phyloP scores from a whole-genome alignment of 2,113 vertebrate species.

The Corythornis madagascariensis region DNA sequence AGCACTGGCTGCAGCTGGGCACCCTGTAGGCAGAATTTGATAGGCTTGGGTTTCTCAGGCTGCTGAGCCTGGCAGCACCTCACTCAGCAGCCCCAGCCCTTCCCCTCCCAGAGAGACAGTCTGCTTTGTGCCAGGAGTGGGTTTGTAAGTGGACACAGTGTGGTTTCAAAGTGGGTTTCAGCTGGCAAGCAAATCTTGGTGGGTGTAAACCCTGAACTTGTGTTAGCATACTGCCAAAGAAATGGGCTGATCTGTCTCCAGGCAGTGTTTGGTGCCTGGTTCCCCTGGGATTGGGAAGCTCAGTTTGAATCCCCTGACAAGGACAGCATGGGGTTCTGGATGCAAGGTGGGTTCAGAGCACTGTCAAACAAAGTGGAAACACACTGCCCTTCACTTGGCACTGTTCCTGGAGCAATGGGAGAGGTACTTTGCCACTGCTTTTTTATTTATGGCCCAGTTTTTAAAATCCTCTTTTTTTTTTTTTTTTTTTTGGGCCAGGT shows the following conservation, averaged over 20 bases:
- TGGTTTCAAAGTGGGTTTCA: background rate
- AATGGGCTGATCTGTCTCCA: background rate
- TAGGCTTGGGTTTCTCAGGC: conserved; percentile 43
- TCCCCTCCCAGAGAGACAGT: background rate
- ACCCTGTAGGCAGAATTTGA: conserved; percentile 68
- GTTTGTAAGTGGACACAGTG: background rate
- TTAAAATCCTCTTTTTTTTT: no score
- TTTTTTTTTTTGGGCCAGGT: background rate
- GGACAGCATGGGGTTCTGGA: background rate
- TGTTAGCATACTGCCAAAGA: background rate
- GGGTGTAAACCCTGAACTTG: background rate
- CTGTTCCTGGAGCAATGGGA: background rate
- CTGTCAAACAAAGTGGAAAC: background rate
- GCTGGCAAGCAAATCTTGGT: background rate
- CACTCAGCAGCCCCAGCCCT: background rate
- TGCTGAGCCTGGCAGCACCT: conserved; percentile 23
- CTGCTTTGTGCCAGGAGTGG: background rate
- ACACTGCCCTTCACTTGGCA: background rate
- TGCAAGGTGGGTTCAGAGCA: background rate
- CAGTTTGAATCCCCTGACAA: background rate
- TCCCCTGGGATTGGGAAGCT: background rate
- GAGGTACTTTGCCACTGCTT: background rate
- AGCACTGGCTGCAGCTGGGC: conserved; percentile 27
- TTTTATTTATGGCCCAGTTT: background rate
- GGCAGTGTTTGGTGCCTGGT: background rate